Evolutionary conservation across 2,888 invertebrate species (phyloP).

Genomic region (Tigriopus californicus): DNA sequence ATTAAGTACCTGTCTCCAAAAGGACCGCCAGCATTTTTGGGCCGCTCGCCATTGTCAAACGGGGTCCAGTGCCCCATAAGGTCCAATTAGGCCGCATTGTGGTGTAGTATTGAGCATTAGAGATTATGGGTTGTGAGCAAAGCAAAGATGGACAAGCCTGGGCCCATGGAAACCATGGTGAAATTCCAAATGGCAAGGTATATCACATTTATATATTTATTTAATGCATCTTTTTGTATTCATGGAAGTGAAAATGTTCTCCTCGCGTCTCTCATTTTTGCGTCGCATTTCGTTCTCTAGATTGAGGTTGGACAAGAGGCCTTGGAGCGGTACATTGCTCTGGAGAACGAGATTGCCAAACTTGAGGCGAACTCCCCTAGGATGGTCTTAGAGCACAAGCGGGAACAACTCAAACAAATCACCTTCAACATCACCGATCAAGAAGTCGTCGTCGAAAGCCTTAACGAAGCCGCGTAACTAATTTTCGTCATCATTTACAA

Average conservation of each 20-base stretch:
- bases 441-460: neutral
- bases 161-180: neutral
- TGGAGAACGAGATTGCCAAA: neutral
- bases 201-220: too few species aligned
- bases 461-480: neutral
- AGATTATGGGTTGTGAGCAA: neutral
- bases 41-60: too few species aligned
- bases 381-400: slow-evolving; percentile 3
- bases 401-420: neutral
- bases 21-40: too few species aligned
- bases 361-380: neutral
- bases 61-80: neutral
- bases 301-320: neutral
- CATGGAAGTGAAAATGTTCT: too few species aligned
- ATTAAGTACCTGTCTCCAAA: too few species aligned
- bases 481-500: too few species aligned
- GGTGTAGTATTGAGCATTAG: neutral
- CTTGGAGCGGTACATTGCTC: slow-evolving; percentile 1
- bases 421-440: neutral
- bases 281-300: neutral
- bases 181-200: too few species aligned
- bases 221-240: too few species aligned
- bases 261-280: too few species aligned
- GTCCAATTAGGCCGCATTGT: neutral
- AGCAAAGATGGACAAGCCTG: neutral